Conservation (phyloP, 2,113 vertebrate species). For the Hemichromis elongatus region DNA sequence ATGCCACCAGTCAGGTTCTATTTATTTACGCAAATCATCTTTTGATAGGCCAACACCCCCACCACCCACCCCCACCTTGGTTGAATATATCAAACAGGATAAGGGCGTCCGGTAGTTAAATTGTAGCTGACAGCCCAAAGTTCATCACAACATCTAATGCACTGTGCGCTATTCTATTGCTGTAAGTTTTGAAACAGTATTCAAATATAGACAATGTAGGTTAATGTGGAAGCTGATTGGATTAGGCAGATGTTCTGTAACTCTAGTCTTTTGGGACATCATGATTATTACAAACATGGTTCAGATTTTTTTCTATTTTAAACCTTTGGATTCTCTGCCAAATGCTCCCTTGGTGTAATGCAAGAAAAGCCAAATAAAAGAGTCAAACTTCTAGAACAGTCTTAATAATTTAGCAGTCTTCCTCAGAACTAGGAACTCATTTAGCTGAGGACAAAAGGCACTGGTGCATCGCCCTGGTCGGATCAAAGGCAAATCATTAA, state of each 20-base stretch:
- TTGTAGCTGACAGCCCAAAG: neutral
- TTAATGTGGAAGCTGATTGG: constrained; percentile 15
- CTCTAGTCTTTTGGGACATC: neutral
- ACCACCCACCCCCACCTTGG: neutral
- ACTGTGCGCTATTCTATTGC: neutral
- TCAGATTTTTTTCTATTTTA: neutral
- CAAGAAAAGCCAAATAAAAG: neutral
- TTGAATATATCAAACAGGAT: constrained; percentile 17
- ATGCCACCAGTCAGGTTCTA: constrained; percentile 44
- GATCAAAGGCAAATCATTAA: constrained; percentile 64
- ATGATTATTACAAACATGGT: neutral
- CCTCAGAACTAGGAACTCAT: constrained; percentile 27
- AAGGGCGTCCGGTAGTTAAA: constrained; percentile 9
- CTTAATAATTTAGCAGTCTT: constrained; percentile 43
- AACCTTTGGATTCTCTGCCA: neutral
- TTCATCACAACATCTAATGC: neutral
- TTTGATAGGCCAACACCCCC: constrained; percentile 7
- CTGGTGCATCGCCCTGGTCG: neutral
- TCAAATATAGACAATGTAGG: neutral
- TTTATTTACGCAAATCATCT: constrained; percentile 53
- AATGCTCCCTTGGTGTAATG: neutral
- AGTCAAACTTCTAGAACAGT: constrained; percentile 1
- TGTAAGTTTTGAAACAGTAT: neutral
- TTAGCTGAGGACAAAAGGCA: constrained; percentile 48
- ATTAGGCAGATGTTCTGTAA: neutral